Evolutionary conservation across 2,113 vertebrate species (phyloP).

Genomic region (Paracanthobrama guichenoti): DNA sequence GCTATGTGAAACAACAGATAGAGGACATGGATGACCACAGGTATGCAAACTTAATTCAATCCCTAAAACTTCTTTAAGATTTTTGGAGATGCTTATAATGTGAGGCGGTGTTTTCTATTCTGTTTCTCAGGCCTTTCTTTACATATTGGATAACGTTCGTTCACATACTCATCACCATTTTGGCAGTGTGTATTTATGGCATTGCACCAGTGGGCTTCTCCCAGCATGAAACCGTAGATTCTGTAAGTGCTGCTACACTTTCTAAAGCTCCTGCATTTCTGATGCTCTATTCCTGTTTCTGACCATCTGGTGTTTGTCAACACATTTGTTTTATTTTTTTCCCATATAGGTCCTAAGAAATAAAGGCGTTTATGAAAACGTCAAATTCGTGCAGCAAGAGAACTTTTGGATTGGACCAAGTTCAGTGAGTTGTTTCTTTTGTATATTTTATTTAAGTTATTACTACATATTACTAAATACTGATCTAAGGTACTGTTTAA

Average conservation of each 20-base stretch:
- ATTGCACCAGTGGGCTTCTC: slow-evolving; percentile 97
- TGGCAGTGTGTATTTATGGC: slow-evolving; percentile 94
- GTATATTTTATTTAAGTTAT: neutral
- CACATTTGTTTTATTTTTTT: neutral
- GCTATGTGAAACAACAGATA: slow-evolving; percentile 94
- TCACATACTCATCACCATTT: slow-evolving; percentile 94
- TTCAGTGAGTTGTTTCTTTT: slow-evolving; percentile 79
- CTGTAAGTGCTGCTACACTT: slow-evolving; percentile 80
- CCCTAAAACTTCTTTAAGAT: neutral
- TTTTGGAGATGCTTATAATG: neutral
- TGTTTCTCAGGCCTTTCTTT: slow-evolving; percentile 88
- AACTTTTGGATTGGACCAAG: slow-evolving; percentile 99
- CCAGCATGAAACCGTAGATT: slow-evolving; percentile 96
- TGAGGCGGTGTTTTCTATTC: neutral
- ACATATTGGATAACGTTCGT: slow-evolving; percentile 99
- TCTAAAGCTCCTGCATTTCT: neutral
- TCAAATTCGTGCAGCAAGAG: slow-evolving; percentile 97
- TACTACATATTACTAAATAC: no score
- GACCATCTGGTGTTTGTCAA: neutral
- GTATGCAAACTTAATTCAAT: slow-evolving; percentile 64
- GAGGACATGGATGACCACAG: slow-evolving; percentile 99
- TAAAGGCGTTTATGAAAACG: slow-evolving; percentile 97
- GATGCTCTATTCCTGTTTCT: neutral
- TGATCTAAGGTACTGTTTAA: no score
- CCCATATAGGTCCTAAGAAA: slow-evolving; percentile 89